A percentile compares a stretch with the other conserved stretches of the same genome.
phyloP scores from a whole-genome alignment of 2,888 invertebrate species.

The Ecliptopera silaceata region DNA sequence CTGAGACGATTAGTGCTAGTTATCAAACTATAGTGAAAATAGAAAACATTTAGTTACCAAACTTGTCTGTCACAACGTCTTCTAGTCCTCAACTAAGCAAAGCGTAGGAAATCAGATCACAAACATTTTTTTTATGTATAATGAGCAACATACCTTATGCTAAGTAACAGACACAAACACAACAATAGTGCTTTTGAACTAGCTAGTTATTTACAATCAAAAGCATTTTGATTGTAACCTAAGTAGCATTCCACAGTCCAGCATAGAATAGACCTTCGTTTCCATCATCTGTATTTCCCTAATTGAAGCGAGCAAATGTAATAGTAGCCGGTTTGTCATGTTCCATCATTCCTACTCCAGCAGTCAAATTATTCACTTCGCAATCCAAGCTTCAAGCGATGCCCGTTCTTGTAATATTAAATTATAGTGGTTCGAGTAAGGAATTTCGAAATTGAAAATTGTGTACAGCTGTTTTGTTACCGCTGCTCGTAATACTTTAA shows the following conservation, averaged over 20 bases:
- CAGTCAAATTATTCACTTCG: conserved; percentile 80
- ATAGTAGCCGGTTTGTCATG: conserved; percentile 32
- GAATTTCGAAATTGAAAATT: conserved; percentile 78
- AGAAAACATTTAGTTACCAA: no score
- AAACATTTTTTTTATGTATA: no score
- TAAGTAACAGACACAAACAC: no score
- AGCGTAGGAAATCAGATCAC: no score
- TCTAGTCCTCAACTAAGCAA: no score
- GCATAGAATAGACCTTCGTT: conserved; percentile 25
- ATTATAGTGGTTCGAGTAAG: conserved; percentile 74
- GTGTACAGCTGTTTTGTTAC: conserved; percentile 33
- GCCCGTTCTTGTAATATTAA: conserved; percentile 71
- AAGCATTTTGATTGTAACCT: not conserved
- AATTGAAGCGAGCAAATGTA: conserved; percentile 23
- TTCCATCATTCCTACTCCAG: conserved; percentile 50
- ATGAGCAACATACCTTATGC: no score
- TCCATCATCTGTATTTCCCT: conserved; percentile 14
- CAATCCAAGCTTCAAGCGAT: conserved; percentile 65
- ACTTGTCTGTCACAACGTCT: no score
- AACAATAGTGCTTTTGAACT: no score
- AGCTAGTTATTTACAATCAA: no score
- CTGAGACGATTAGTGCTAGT: no score
- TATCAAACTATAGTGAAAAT: no score
- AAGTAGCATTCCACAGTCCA: not conserved
- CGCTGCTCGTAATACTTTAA: conserved; percentile 29